Base-by-base conservation (phyloP, 2,797 vertebrate species). In the Dallia pectoralis region DNA sequence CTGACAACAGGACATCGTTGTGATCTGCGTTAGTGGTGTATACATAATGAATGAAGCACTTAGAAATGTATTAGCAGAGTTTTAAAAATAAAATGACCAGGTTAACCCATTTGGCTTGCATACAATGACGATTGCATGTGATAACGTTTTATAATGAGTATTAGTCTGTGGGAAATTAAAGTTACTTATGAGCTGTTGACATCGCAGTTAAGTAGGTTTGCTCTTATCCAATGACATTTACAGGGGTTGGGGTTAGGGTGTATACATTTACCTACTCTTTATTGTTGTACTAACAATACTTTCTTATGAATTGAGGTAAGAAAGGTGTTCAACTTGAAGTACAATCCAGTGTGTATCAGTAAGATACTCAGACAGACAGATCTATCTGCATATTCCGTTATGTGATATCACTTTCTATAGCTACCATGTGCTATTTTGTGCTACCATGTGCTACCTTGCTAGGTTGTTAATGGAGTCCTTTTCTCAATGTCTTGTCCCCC, bases 401-500 rank as follows among this genome's bases (percentile, higher is more conserved):
- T 18, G 29, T 63, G 30, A 32, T 63, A 6, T 33, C 5, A 15
- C 2, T 22, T 56, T 56, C 53, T 56, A 56, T 56, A n/a, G 16
- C n/a, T n/a, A n/a, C n/a, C n/a, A n/a, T n/a, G n/a, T n/a, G n/a
- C n/a, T n/a, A n/a, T n/a, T n/a, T n/a, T n/a, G n/a, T n/a, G n/a
- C n/a, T n/a, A n/a, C n/a, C n/a, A n/a, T n/a, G n/a, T n/a, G n/a
- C n/a, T n/a, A n/a, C n/a, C n/a, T n/a, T n/a, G n/a, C n/a, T n/a
- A n/a, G n/a, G n/a, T n/a, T n/a, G n/a, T n/a, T n/a, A n/a, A n/a
- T n/a, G n/a, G n/a, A n/a, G n/a, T n/a, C n/a, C 11, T 25, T 53
- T 62, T 69, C 22, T 25, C 32, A 27, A 49, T 56, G 79, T 48
- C 44, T 65, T 83, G 77, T 64, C 75, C 74, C 47, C 59, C 1